These are phyloP conservation scores for Blomia tropicalis DNA, from an alignment of 2,888 invertebrate species.

Conservation along the genomic window DNA sequence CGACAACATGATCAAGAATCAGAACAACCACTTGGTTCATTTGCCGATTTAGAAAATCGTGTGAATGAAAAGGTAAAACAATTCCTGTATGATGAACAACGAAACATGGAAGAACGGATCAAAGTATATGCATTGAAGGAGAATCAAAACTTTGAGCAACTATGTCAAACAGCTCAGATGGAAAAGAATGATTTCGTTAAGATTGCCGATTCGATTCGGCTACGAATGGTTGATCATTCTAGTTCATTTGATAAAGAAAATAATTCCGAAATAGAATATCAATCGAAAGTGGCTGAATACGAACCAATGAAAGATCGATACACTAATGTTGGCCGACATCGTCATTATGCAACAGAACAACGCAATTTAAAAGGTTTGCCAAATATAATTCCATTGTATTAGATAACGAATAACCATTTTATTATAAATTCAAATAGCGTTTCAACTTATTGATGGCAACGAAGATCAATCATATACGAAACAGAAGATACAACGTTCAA, in stretches of 20 bases:
- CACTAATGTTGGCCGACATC: background rate
- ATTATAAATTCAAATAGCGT: too few species aligned
- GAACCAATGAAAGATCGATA: background rate
- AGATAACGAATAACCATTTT: too few species aligned
- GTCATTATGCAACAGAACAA: too few species aligned
- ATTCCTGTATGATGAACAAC: background rate
- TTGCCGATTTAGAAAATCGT: background rate
- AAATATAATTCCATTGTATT: too few species aligned
- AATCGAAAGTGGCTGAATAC: too few species aligned
- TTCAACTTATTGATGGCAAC: background rate
- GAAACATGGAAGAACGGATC: background rate
- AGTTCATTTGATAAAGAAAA: background rate
- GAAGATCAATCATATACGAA: background rate
- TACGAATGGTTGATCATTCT: too few species aligned
- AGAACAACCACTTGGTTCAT: too few species aligned
- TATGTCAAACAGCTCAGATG: background rate
- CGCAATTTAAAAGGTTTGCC: too few species aligned
- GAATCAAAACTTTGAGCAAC: background rate
- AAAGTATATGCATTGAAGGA: background rate
- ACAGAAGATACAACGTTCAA: background rate
- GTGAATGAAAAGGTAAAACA: background rate
- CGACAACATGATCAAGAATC: background rate
- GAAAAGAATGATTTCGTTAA: background rate
- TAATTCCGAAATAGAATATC: too few species aligned
- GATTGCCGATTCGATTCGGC: background rate